phyloP scores from a whole-genome alignment of 2,888 invertebrate genomes.

The Agriopis aurantiaria region DNA sequence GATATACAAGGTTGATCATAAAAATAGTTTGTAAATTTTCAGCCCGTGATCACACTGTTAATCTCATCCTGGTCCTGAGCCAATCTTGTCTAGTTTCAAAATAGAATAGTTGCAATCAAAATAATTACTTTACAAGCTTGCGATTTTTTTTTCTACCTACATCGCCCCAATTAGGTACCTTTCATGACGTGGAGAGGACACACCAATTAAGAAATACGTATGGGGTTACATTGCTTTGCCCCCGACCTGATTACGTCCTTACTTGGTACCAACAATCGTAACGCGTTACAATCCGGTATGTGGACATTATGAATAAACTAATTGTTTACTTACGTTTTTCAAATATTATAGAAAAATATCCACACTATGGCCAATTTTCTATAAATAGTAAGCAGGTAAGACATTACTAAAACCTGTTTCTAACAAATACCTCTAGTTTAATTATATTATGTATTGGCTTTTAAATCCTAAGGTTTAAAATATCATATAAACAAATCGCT shows the following conservation, averaged over 20 bases:
- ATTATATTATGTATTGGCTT: neutral
- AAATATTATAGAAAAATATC: constrained; percentile 1
- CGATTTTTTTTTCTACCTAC: no score
- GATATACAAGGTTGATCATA: no score
- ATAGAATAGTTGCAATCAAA: no score
- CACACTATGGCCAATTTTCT: neutral
- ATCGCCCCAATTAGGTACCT: no score
- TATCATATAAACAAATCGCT: no score
- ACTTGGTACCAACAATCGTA: neutral
- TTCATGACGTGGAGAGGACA: no score
- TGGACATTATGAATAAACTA: neutral
- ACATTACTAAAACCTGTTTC: neutral
- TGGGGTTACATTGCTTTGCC: neutral
- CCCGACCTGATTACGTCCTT: constrained; percentile 11
- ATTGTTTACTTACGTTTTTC: constrained; percentile 1
- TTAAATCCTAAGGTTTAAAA: neutral
- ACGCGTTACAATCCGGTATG: neutral
- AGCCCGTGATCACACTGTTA: no score
- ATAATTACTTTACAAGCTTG: no score
- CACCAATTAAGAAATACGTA: neutral
- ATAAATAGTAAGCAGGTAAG: constrained; percentile 1
- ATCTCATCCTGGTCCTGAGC: no score
- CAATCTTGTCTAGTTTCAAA: no score
- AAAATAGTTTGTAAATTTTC: no score
- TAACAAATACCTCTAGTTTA: neutral